Conservation (phyloP, 2,113 vertebrate species). For the Prochilodus magdalenae region DNA sequence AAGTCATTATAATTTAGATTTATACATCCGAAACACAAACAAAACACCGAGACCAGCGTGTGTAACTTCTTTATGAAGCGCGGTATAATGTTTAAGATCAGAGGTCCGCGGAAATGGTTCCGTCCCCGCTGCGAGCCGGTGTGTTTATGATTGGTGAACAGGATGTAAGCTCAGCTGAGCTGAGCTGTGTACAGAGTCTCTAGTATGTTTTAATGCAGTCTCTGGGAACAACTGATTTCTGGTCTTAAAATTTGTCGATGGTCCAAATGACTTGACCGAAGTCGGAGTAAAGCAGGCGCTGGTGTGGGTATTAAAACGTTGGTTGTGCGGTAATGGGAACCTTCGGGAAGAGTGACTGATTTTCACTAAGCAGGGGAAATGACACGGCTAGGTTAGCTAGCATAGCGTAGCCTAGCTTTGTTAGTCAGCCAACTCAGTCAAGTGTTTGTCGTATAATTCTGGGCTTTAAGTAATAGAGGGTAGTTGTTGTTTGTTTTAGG, state of each 20-base stretch:
- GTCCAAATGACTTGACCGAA: neutral
- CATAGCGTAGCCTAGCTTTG: neutral
- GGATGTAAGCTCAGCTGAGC: constrained; percentile 42
- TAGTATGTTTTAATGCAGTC: neutral
- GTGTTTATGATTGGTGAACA: constrained; percentile 70
- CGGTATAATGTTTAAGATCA: too few relatives aligned
- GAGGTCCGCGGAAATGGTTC: constrained; percentile 46
- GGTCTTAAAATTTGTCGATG: neutral
- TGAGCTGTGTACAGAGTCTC: neutral
- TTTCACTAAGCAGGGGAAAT: neutral
- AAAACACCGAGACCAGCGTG: neutral
- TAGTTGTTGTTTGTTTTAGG: neutral
- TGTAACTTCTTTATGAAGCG: neutral
- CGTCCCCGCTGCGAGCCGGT: constrained; percentile 67
- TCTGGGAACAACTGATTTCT: neutral
- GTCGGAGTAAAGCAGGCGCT: neutral
- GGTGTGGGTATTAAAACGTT: neutral
- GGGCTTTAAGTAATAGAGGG: neutral
- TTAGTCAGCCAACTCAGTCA: too few relatives aligned
- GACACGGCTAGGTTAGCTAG: neutral
- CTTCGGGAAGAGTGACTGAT: neutral
- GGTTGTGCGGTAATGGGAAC: neutral
- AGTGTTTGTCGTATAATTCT: neutral
- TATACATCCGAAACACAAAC: neutral
- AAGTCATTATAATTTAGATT: too few relatives aligned